Conservation (phyloP, 2,888 invertebrate genomes). For the Liodrosophila aerea region DNA sequence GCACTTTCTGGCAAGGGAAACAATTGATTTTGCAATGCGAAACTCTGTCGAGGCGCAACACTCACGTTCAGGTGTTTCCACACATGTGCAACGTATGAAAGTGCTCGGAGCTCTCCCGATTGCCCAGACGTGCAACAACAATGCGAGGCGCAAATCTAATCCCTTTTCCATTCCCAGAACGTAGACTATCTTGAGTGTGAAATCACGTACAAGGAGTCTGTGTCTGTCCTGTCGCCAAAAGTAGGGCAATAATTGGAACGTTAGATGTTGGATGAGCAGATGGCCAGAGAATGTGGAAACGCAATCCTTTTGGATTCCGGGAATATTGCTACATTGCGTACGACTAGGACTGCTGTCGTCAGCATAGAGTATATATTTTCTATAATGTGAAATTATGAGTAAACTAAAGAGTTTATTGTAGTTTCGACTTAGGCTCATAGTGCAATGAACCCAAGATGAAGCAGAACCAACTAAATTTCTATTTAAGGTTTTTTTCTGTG, state of each 20-base stretch:
- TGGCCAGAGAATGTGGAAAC: slow-evolving; percentile 25
- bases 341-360: too few relatives aligned
- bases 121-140: slow-evolving; percentile 57
- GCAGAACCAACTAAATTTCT: slow-evolving; percentile 40
- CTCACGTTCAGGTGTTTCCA: slow-evolving; percentile 36
- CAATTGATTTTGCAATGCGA: slow-evolving; percentile 17
- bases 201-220: slow-evolving; percentile 57
- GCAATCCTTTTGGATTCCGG: slow-evolving; percentile 55
- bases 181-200: slow-evolving; percentile 62
- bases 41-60: slow-evolving; percentile 13
- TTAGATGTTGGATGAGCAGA: slow-evolving; percentile 8
- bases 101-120: slow-evolving; percentile 28
- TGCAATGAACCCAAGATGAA: slow-evolving; percentile 60
- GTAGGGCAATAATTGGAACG: slow-evolving; percentile 49
- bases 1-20: background rate
- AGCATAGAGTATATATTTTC: background rate
- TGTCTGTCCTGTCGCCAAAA: slow-evolving; percentile 5
- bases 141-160: slow-evolving; percentile 44
- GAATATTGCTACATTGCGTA: slow-evolving; percentile 15
- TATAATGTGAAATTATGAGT: background rate
- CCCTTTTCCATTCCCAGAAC: slow-evolving; percentile 56
- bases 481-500: slow-evolving; percentile 55
- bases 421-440: slow-evolving; percentile 5
- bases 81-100: slow-evolving; percentile 24
- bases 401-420: background rate